These are phyloP conservation scores for Darevskia mixta DNA, from an alignment of 2,797 vertebrate species.

Conservation along the genomic window DNA sequence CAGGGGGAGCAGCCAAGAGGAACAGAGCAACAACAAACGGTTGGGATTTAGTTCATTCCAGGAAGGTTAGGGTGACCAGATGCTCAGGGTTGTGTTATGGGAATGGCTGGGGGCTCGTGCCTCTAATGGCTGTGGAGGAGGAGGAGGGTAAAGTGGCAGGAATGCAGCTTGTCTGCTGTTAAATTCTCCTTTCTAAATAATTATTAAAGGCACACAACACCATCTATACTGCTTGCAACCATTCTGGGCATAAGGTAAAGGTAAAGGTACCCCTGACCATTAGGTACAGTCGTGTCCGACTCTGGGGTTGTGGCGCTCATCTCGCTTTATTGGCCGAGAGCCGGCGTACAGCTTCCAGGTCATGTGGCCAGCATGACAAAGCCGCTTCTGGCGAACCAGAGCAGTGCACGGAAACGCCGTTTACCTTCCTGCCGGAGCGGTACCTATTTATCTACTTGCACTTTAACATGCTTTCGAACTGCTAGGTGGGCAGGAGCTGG, in stretches of 20 bases:
- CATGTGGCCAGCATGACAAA: too few species aligned
- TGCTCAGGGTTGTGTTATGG: not conserved
- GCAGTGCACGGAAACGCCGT: too few species aligned
- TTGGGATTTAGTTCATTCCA: not conserved
- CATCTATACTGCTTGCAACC: not conserved
- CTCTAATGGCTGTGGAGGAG: not conserved
- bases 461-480: too few species aligned
- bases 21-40: not conserved
- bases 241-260: not conserved
- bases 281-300: too few species aligned
- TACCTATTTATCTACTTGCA: too few species aligned
- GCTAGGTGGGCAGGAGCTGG: too few species aligned
- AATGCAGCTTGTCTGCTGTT: not conserved
- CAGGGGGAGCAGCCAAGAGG: not conserved
- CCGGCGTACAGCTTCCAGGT: too few species aligned
- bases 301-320: too few species aligned
- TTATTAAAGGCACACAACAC: not conserved
- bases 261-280: too few species aligned
- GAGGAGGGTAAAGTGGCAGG: not conserved
- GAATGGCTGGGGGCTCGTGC: not conserved
- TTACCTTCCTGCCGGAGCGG: too few species aligned
- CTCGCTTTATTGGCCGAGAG: too few species aligned
- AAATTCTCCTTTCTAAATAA: not conserved
- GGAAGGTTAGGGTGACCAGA: slow-evolving; percentile 11
- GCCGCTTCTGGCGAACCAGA: too few species aligned